A percentile compares a stretch with the other conserved stretches of the same genome.
phyloP scores from a whole-genome alignment of 2,888 invertebrate species.

The Tetranychus piercei region DNA sequence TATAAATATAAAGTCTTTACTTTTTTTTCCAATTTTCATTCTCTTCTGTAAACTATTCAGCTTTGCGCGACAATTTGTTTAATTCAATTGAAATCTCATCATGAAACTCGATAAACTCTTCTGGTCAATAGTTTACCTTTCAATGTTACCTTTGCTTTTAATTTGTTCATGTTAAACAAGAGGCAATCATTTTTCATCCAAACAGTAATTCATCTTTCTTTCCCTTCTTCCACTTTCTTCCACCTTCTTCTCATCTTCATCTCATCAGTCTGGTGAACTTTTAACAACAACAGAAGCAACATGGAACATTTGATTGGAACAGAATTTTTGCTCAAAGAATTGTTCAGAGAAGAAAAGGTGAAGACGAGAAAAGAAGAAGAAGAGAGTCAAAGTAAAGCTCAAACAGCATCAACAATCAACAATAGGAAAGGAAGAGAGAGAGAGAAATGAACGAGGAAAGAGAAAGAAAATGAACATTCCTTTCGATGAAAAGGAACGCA shows the following conservation, averaged over 20 bases:
- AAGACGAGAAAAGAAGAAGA: not conserved
- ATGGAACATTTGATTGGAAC: too few species aligned
- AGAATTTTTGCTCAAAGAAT: not conserved
- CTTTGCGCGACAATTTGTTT: not conserved
- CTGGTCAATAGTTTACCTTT: too few species aligned
- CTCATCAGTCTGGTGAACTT: too few species aligned
- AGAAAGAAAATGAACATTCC: not conserved
- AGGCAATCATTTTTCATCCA: too few species aligned
- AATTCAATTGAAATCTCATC: too few species aligned
- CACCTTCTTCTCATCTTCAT: too few species aligned
- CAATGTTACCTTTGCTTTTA: too few species aligned
- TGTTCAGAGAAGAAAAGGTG: not conserved
- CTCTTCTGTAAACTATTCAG: not conserved
- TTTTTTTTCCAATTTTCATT: not conserved
- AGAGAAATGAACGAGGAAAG: not conserved
- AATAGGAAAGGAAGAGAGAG: conserved; percentile 5
- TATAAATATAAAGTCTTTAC: not conserved
- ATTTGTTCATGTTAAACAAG: too few species aligned
- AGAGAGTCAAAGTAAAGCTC: not conserved
- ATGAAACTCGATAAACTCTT: too few species aligned
- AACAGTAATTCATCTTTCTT: too few species aligned
- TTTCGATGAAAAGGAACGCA: not conserved
- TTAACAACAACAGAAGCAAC: too few species aligned
- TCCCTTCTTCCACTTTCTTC: too few species aligned
- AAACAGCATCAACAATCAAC: not conserved